These are phyloP conservation scores for Cerastis rubricosa DNA, from an alignment of 2,888 invertebrate species.

Conservation along the genomic window DNA sequence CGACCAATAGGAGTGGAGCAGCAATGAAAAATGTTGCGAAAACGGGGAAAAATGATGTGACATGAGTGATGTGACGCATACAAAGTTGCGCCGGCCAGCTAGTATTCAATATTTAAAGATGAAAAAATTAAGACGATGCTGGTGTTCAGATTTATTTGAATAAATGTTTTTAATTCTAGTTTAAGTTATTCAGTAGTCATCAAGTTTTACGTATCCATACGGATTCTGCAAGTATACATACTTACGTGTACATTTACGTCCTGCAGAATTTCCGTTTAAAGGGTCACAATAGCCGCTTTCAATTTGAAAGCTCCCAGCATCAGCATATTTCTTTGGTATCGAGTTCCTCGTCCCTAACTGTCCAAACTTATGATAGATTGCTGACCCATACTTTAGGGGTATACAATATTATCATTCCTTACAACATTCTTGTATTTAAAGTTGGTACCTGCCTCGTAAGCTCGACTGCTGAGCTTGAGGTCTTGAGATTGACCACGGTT, in stretches of 20 bases:
- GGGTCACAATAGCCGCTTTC: not conserved
- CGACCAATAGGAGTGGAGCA: no score
- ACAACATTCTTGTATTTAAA: not conserved
- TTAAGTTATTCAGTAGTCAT: not conserved
- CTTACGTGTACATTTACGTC: not conserved
- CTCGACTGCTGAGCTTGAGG: not conserved
- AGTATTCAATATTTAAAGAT: no score
- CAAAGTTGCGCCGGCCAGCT: no score
- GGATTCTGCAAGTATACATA: not conserved
- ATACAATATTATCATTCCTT: conserved; percentile 15
- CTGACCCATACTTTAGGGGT: conserved; percentile 9
- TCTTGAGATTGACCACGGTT: not conserved
- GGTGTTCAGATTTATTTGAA: no score
- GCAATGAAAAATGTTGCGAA: no score
- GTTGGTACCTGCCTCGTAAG: not conserved
- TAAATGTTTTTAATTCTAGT: no score
- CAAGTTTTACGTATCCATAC: not conserved
- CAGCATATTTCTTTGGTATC: conserved; percentile 43
- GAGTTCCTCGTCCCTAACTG: conserved; percentile 27
- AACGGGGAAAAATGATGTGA: no score
- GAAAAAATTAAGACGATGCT: no score
- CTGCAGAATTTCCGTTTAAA: not conserved
- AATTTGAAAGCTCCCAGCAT: conserved; percentile 1
- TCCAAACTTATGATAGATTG: conserved; percentile 40
- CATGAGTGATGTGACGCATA: no score